phyloP scores from a whole-genome alignment of 2,888 invertebrate species.

The Villa cingulata region DNA sequence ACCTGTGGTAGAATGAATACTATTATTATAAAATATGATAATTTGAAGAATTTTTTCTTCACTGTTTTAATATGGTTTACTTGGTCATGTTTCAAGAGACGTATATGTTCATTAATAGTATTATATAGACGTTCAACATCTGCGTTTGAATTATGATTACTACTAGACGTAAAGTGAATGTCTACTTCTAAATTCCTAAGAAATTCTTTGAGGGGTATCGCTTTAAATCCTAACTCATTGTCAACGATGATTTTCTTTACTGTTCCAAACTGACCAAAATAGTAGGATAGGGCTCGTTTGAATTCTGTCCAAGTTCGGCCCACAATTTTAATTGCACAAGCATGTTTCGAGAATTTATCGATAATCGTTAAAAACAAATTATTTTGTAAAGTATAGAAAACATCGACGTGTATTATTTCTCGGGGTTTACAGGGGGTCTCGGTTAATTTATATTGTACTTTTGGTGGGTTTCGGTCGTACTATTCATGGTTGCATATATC shows the following conservation, averaged over 20 bases:
- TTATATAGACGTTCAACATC: constrained; percentile 13
- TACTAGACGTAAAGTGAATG: neutral
- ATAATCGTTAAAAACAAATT: constrained; percentile 3
- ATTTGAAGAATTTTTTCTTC: constrained; percentile 15
- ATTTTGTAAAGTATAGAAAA: neutral
- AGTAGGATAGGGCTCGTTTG: neutral
- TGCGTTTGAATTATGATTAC: no score
- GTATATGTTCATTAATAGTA: constrained; percentile 15
- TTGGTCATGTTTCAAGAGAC: constrained; percentile 13
- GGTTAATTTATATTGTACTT: neutral
- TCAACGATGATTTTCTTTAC: neutral
- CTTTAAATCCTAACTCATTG: neutral
- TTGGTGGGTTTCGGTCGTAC: neutral
- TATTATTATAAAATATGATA: constrained; percentile 14
- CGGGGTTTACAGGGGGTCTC: constrained; percentile 1
- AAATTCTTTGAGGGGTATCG: neutral
- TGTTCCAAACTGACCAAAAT: neutral
- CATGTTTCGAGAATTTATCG: constrained; percentile 6
- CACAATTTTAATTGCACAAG: neutral
- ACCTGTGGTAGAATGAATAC: constrained; percentile 11
- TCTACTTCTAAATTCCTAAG: neutral
- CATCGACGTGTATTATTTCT: constrained; percentile 8
- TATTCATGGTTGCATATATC: neutral
- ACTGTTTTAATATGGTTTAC: constrained; percentile 8
- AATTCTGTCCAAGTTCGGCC: constrained; percentile 5